phyloP scores from a whole-genome alignment of 2,797 vertebrate genomes.

The Leptoclinus maculatus region DNA sequence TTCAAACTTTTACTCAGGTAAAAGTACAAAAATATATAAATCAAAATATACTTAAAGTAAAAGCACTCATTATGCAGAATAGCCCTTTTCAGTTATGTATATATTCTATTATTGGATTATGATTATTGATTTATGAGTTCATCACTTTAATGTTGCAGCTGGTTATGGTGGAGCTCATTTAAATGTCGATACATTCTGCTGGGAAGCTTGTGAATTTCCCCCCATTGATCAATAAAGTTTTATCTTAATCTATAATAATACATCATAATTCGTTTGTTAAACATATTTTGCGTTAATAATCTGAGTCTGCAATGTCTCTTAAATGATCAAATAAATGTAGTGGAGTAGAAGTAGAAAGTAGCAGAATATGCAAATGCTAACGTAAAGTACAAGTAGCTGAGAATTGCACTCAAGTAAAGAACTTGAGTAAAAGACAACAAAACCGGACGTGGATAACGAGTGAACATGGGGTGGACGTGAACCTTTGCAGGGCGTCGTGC shows the following conservation, averaged over 20 bases:
- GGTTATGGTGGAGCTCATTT: no score
- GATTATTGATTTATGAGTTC: no score
- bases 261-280: not conserved
- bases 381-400: not conserved
- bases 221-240: not conserved
- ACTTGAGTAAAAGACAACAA: not conserved
- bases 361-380: not conserved
- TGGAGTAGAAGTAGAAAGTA: not conserved
- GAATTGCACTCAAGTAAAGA: not conserved
- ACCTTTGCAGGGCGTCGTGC: slow-evolving; percentile 93
- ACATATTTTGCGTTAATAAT: not conserved
- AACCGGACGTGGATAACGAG: no score
- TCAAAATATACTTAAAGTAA: no score
- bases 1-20: no score
- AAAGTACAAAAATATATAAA: no score
- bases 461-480: not conserved
- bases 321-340: not conserved
- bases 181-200: no score
- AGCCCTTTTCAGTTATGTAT: no score
- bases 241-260: not conserved
- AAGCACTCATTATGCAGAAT: no score
- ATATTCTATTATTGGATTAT: no score
- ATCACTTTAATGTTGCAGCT: no score
- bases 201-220: no score
- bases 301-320: not conserved